A percentile compares a stretch with the other conserved stretches of the same genome.
Conservation (phyloP, 2,888 invertebrate species). For the Drymonia ruficornis region DNA sequence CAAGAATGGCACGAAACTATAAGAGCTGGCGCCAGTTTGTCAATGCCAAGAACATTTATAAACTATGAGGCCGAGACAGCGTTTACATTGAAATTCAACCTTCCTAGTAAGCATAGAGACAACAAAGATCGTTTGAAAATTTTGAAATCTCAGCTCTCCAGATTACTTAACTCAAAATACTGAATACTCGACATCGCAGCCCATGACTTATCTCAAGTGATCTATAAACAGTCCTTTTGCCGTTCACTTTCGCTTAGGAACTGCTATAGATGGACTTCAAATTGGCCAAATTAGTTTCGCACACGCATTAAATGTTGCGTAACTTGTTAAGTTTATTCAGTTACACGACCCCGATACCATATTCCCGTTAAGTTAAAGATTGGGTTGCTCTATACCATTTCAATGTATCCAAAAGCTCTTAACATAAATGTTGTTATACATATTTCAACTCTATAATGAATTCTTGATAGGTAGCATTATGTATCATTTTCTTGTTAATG, state of each 20-base stretch:
- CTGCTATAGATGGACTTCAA: constrained; percentile 48
- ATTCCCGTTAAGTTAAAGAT: constrained; percentile 5
- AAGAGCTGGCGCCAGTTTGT: background rate
- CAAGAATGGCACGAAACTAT: background rate
- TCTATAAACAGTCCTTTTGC: constrained; percentile 33
- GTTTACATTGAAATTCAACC: too few relatives aligned
- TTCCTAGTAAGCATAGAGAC: too few relatives aligned
- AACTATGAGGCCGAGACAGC: background rate
- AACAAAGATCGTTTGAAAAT: too few relatives aligned
- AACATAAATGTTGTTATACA: background rate
- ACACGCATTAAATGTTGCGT: constrained; percentile 44
- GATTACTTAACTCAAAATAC: too few relatives aligned
- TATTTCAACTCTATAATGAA: background rate
- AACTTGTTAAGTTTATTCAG: constrained; percentile 44
- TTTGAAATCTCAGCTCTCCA: too few relatives aligned
- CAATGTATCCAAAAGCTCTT: background rate
- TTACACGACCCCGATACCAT: constrained; percentile 31
- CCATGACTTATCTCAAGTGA: background rate
- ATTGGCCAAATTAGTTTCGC: constrained; percentile 51
- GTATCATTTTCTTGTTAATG: too few relatives aligned
- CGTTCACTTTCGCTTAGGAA: constrained; percentile 51
- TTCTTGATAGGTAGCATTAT: background rate
- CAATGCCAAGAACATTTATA: background rate
- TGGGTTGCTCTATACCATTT: background rate
- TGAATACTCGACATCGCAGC: too few relatives aligned